These are phyloP conservation scores for Diglossa brunneiventris DNA, from an alignment of 2,113 vertebrate genomes.

Conservation along the genomic window DNA sequence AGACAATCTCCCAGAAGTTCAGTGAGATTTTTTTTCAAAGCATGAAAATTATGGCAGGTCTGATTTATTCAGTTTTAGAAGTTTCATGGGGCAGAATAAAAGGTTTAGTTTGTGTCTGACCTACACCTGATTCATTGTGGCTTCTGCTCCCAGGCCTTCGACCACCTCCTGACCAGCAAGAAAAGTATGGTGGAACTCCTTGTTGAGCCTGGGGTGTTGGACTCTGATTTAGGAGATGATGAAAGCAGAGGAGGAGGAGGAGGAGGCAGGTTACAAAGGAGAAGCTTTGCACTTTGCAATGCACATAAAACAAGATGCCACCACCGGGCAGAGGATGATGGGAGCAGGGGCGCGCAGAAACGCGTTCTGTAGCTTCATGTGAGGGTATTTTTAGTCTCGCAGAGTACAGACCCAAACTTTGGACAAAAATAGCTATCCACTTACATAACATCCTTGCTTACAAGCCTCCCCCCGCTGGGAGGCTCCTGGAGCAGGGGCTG, in stretches of 20 bases:
- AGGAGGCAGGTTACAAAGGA: not conserved
- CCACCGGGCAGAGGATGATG: conserved; percentile 11
- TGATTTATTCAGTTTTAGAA: not conserved
- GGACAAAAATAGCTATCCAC: conserved; percentile 67
- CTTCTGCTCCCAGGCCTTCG: not conserved
- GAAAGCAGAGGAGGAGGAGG: not conserved
- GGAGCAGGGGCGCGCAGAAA: conserved; percentile 30
- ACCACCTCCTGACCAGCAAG: not conserved
- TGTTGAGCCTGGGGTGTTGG: not conserved
- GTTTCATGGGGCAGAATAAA: not conserved
- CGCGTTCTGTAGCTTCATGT: conserved; percentile 60
- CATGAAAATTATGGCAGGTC: not conserved
- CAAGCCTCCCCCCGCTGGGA: conserved; percentile 11
- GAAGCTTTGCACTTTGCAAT: not conserved
- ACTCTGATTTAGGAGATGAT: not conserved
- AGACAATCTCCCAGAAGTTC: conserved; percentile 1
- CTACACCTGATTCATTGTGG: not conserved
- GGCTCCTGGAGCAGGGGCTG: conserved; percentile 23
- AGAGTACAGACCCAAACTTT: conserved; percentile 45
- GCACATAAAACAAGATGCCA: conserved; percentile 26
- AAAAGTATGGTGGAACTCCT: not conserved
- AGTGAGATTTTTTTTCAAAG: not conserved
- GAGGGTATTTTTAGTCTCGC: conserved; percentile 62
- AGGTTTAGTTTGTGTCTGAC: not conserved
- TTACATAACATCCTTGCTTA: conserved; percentile 68